phyloP scores from a whole-genome alignment of 2,797 vertebrate genomes.

The Pangasius mekongensis region DNA sequence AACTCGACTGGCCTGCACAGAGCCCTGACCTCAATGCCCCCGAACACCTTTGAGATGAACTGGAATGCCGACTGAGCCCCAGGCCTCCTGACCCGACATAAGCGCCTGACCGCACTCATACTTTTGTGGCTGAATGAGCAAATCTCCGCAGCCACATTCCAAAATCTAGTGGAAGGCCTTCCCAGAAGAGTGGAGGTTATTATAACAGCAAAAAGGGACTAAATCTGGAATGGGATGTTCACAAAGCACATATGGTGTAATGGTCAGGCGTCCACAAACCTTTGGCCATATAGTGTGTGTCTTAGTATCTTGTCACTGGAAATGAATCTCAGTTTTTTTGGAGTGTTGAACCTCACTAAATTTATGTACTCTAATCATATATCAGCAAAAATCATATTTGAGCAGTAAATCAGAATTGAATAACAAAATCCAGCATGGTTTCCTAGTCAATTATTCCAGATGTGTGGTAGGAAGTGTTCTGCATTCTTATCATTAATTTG shows the following conservation, averaged over 20 bases:
- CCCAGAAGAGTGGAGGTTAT: background rate
- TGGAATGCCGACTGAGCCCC: background rate
- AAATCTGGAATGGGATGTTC: background rate
- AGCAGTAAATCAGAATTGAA: background rate
- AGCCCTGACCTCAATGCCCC: background rate
- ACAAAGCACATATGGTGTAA: background rate
- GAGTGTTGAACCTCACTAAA: background rate
- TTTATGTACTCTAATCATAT: background rate
- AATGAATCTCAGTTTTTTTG: background rate
- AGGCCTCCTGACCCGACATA: background rate
- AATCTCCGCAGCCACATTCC: background rate
- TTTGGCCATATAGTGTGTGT: background rate
- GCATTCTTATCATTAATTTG: slow-evolving; percentile 6
- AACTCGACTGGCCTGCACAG: background rate
- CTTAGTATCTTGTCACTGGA: background rate
- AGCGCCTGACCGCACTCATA: background rate
- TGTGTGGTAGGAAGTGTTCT: background rate
- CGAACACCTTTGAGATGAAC: background rate
- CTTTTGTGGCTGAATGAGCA: background rate
- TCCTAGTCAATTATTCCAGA: too few species aligned
- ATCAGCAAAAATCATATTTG: background rate
- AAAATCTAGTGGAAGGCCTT: background rate
- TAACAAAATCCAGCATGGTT: background rate
- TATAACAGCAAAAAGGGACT: background rate
- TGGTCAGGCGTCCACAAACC: background rate